A percentile compares a stretch with the other conserved stretches of the same genome.
These are phyloP conservation scores for Lepilemur septentrionalis DNA, from an alignment of 2,797 vertebrate species.

Conservation along the genomic window DNA sequence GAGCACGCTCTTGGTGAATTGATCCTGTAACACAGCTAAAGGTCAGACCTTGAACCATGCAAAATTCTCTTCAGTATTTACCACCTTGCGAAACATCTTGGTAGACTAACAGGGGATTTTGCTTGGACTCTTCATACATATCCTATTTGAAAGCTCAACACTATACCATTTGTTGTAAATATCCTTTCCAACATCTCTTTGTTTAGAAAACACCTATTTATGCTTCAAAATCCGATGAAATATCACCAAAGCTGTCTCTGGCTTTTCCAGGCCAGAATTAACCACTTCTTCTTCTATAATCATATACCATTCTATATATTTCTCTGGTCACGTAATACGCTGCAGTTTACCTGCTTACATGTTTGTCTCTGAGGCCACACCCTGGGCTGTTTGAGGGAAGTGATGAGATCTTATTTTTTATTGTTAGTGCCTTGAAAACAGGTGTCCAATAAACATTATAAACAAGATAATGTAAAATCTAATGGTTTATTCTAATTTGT, in stretches of 20 bases:
- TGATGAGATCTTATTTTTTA: neutral
- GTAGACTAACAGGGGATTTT: neutral
- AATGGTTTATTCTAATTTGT: neutral
- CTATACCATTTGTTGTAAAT: neutral
- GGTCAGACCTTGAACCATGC: neutral
- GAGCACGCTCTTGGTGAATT: fast-evolving
- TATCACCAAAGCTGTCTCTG: neutral
- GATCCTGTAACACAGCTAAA: neutral
- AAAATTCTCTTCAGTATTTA: neutral
- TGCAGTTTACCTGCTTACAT: no score
- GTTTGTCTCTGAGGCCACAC: neutral
- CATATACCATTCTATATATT: neutral
- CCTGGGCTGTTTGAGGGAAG: neutral
- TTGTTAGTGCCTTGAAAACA: neutral
- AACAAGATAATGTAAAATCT: neutral
- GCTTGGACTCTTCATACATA: neutral
- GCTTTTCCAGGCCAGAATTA: neutral
- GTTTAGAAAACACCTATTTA: neutral
- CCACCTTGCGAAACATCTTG: neutral
- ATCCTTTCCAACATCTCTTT: neutral
- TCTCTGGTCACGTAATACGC: neutral
- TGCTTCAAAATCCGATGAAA: neutral
- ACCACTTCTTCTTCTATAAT: neutral
- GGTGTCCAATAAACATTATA: neutral
- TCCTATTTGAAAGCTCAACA: neutral